Percentiles rank a stretch among this genome's conserved stretches.
These are phyloP conservation scores for Anarrhichthys ocellatus DNA, from an alignment of 2,113 vertebrate genomes.

Conservation along the genomic window DNA sequence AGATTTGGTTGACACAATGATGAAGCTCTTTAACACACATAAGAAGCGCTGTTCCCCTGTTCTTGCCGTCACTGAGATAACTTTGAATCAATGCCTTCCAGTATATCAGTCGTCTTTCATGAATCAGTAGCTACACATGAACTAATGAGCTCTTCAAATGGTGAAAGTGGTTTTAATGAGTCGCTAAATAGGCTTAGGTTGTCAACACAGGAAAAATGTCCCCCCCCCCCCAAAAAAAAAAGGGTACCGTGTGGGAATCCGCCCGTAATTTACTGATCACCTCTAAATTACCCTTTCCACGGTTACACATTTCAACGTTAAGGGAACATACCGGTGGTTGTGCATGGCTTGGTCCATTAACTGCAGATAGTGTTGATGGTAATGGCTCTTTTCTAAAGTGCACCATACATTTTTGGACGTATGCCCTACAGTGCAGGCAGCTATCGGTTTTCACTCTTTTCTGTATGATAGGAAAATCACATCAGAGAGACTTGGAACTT, in stretches of 20 bases:
- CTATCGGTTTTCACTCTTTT: not conserved
- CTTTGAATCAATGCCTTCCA: conserved; percentile 52
- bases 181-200: conserved; percentile 62
- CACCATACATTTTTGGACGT: not conserved
- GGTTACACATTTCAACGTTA: conserved; percentile 46
- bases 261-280: conserved; percentile 55
- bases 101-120: conserved; percentile 33
- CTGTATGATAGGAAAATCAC: not conserved
- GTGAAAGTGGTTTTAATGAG: conserved; percentile 61
- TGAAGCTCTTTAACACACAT: conserved; percentile 28
- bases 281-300: conserved; percentile 63
- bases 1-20: conserved; percentile 28
- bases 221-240: conserved; percentile 29
- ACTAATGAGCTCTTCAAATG: conserved; percentile 62
- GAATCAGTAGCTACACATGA: conserved; percentile 42
- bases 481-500: not conserved
- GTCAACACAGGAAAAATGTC: conserved; percentile 46
- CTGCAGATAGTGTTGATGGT: conserved; percentile 34
- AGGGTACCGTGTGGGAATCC: conserved; percentile 56
- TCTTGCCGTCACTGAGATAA: conserved; percentile 21
- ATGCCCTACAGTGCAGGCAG: not conserved
- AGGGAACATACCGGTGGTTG: conserved; percentile 42
- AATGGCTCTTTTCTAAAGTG: conserved; percentile 26
- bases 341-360: conserved; percentile 41
- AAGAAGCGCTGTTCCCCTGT: conserved; percentile 12